These are phyloP conservation scores for Melieria picta DNA, from an alignment of 2,888 invertebrate species.

Conservation along the genomic window DNA sequence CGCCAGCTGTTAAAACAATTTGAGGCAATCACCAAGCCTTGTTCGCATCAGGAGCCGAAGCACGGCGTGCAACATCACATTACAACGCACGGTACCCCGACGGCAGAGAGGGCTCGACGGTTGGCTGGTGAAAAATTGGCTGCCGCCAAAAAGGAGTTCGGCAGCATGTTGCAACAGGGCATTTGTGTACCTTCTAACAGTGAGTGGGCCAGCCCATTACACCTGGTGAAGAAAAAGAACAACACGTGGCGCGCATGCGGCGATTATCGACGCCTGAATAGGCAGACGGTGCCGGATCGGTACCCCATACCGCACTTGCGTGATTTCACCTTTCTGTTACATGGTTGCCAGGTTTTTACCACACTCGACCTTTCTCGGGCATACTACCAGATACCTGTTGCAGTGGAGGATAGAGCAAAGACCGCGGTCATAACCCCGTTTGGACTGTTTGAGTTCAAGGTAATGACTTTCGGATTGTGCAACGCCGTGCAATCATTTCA, in stretches of 20 bases:
- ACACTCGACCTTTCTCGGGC: slow-evolving; percentile 48
- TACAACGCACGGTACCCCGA: too few species aligned
- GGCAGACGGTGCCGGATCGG: slow-evolving; percentile 15
- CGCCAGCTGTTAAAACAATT: too few species aligned
- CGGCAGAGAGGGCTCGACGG: too few species aligned
- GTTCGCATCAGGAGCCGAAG: too few species aligned
- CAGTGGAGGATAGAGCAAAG: slow-evolving; percentile 39
- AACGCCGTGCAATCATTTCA: slow-evolving; percentile 60
- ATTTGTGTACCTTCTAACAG: slow-evolving; percentile 41
- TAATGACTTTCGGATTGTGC: slow-evolving; percentile 57
- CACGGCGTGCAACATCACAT: too few species aligned
- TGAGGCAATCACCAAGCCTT: too few species aligned
- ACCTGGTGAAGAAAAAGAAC: slow-evolving; percentile 37
- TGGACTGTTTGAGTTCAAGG: slow-evolving; percentile 54
- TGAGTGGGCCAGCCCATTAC: slow-evolving; percentile 38
- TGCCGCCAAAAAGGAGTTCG: slow-evolving; percentile 38
- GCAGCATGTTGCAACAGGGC: slow-evolving; percentile 34
- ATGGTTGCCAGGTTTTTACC: slow-evolving; percentile 23
- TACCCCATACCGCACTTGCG: slow-evolving; percentile 27
- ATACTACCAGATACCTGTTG: slow-evolving; percentile 36
- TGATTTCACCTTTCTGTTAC: slow-evolving; percentile 18
- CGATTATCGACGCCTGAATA: slow-evolving; percentile 16
- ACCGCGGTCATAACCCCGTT: slow-evolving; percentile 56
- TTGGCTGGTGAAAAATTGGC: slow-evolving; percentile 16
- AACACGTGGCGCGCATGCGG: slow-evolving; percentile 31